Percentiles rank a stretch among this genome's conserved stretches.
phyloP scores from a whole-genome alignment of 2,888 invertebrate species.

The Apoda limacodes region DNA sequence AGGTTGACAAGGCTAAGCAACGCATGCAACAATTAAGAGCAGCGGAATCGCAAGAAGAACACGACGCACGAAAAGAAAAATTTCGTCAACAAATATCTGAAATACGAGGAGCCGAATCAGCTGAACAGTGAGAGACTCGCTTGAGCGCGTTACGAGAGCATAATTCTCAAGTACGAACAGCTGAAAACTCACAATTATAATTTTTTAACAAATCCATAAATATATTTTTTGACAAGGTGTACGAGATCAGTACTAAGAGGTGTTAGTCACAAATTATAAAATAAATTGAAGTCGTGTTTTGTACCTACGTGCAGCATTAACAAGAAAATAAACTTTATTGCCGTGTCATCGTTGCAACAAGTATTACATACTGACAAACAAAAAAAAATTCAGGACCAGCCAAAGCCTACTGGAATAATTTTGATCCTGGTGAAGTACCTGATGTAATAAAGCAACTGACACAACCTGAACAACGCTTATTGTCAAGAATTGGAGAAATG shows the following conservation, averaged over 20 bases:
- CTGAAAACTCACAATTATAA: neutral
- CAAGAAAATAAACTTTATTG: neutral
- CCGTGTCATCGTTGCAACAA: conserved; percentile 1
- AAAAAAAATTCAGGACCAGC: conserved; percentile 1
- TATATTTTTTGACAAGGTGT: neutral
- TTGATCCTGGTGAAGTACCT: neutral
- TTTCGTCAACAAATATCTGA: neutral
- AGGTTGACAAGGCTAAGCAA: conserved; percentile 8
- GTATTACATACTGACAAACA: neutral
- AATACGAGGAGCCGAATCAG: conserved; percentile 1
- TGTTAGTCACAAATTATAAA: conserved; percentile 1
- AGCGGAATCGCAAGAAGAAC: conserved; percentile 1
- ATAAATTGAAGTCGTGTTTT: neutral
- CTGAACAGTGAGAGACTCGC: conserved; percentile 1
- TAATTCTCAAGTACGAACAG: neutral
- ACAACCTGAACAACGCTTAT: conserved; percentile 1
- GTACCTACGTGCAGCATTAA: neutral
- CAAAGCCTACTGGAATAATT: conserved; percentile 1
- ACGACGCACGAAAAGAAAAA: neutral
- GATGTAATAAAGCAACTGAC: neutral
- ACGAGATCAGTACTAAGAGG: conserved; percentile 1
- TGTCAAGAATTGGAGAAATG: conserved; percentile 1
- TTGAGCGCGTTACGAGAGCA: neutral
- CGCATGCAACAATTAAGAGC: conserved; percentile 9
- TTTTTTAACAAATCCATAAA: no score